These are phyloP conservation scores for Lasioglossum oenotherae DNA, from an alignment of 2,888 invertebrate genomes.

Conservation along the genomic window DNA sequence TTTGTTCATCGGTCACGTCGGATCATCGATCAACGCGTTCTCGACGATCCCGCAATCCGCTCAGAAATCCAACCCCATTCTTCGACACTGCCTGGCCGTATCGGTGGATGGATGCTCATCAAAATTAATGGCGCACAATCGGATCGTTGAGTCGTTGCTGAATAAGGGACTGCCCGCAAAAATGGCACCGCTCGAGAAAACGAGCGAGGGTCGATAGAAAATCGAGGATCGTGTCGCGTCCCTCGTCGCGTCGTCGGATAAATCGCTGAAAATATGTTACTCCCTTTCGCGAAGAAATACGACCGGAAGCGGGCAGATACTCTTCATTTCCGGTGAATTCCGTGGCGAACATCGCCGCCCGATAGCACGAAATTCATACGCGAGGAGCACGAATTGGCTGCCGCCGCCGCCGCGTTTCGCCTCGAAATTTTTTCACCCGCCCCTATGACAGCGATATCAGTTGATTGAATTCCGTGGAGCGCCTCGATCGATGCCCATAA, in stretches of 20 bases:
- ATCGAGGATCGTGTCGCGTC: neutral
- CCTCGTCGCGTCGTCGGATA: constrained; percentile 14
- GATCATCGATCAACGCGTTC: neutral
- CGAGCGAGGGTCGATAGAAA: neutral
- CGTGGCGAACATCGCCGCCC: constrained; percentile 15
- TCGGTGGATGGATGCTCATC: neutral
- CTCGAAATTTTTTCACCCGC: neutral
- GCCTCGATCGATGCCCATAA: constrained; percentile 49
- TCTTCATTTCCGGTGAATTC: constrained; percentile 44
- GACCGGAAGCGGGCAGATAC: constrained; percentile 33
- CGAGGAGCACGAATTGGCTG: neutral
- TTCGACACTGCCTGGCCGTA: neutral
- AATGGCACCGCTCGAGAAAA: constrained; percentile 1
- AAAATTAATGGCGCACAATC: constrained; percentile 12
- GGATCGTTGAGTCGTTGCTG: neutral
- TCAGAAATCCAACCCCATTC: neutral
- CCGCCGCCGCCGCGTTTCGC: neutral
- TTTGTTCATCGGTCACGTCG: neutral
- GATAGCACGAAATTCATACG: constrained; percentile 18
- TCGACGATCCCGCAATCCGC: neutral
- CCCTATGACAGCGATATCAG: constrained; percentile 39
- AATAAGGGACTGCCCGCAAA: neutral
- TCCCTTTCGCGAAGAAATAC: constrained; percentile 39
- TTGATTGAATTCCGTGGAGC: constrained; percentile 64
- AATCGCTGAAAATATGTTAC: constrained; percentile 34